Evolutionary conservation across 2,888 invertebrate genomes (phyloP).

Genomic region (Adelognathus sp.): DNA sequence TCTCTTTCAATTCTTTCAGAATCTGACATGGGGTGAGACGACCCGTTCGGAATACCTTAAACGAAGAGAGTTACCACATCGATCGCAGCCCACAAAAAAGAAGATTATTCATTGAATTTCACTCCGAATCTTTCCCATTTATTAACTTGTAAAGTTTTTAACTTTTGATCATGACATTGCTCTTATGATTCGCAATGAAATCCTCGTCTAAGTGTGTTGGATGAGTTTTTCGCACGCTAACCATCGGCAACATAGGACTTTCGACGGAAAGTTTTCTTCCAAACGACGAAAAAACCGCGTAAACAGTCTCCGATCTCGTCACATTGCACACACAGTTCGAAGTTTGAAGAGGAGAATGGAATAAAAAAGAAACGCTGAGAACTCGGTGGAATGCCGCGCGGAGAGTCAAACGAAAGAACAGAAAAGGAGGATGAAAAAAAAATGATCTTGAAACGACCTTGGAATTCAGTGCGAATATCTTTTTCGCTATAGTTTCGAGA

Average conservation of each 20-base stretch:
- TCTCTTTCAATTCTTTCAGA: too few relatives aligned
- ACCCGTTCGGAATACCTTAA: too few relatives aligned
- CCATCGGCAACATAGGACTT: neutral
- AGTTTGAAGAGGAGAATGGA: neutral
- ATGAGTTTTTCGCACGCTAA: too few relatives aligned
- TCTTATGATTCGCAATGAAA: too few relatives aligned
- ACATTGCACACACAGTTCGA: neutral
- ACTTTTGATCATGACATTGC: too few relatives aligned
- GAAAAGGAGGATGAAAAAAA: neutral
- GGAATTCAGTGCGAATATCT: constrained; percentile 12
- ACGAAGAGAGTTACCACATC: too few relatives aligned
- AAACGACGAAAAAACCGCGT: neutral
- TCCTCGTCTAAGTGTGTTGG: too few relatives aligned
- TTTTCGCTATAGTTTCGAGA: neutral
- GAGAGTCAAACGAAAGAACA: neutral
- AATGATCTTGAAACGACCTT: constrained; percentile 36
- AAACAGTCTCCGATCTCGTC: neutral
- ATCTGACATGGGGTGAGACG: too few relatives aligned
- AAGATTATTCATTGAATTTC: too few relatives aligned
- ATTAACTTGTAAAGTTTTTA: too few relatives aligned
- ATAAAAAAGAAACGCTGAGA: neutral
- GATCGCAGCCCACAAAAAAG: too few relatives aligned
- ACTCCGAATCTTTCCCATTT: too few relatives aligned
- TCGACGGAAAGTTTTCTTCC: neutral
- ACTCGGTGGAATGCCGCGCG: neutral